A percentile compares a stretch with the other conserved stretches of the same genome.
phyloP scores from a whole-genome alignment of 2,113 vertebrate species.

The Tympanuchus pallidicinctus region DNA sequence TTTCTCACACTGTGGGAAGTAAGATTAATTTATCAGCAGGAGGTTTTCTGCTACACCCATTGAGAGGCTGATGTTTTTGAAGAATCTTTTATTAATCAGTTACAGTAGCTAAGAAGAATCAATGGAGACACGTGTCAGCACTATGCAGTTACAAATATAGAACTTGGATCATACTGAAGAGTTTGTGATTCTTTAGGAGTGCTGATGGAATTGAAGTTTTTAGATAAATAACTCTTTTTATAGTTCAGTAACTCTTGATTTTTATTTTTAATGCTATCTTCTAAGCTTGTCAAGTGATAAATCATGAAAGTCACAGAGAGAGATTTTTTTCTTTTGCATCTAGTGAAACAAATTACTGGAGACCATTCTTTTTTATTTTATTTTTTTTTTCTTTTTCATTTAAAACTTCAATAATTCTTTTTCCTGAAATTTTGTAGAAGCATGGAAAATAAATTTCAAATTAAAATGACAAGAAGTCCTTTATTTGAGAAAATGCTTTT shows the following conservation, averaged over 20 bases:
- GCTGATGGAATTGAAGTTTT: background rate
- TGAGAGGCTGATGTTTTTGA: background rate
- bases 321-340: background rate
- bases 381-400: background rate
- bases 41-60: background rate
- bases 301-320: background rate
- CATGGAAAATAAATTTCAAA: background rate
- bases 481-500: background rate
- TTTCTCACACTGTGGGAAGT: background rate
- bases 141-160: background rate
- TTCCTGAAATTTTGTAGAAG: background rate
- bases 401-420: background rate
- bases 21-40: constrained; percentile 18
- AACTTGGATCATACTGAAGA: background rate
- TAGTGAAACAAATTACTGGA: background rate
- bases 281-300: background rate
- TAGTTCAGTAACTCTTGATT: background rate
- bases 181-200: background rate
- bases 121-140: background rate
- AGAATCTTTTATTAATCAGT: background rate
- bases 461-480: background rate
- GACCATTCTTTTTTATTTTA: background rate
- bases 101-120: background rate
- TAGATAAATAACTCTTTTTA: background rate
- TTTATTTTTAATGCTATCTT: background rate